These are phyloP conservation scores for Pelodiscus sinensis DNA, from an alignment of 2,113 vertebrate species.

Conservation along the genomic window DNA sequence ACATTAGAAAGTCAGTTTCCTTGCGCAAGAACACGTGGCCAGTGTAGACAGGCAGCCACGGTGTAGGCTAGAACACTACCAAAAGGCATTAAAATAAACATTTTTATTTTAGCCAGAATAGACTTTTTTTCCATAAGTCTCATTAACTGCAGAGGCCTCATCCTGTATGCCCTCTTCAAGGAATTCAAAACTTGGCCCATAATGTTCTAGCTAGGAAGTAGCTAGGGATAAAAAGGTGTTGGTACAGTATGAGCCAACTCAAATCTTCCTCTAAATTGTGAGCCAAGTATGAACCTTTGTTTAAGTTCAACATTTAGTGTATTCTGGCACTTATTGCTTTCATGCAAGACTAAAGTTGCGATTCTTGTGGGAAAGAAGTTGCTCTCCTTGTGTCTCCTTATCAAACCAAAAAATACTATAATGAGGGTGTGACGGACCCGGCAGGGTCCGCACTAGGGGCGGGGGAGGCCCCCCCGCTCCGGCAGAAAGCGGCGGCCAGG, in stretches of 20 bases:
- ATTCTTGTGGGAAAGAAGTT: neutral
- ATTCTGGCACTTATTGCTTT: neutral
- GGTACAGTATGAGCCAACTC: neutral
- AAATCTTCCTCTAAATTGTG: neutral
- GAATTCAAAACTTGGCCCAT: neutral
- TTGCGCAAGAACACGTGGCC: too few species aligned
- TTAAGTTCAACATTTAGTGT: neutral
- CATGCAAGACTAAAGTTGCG: neutral
- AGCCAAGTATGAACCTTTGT: neutral
- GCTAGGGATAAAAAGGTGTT: neutral
- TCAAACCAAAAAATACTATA: neutral
- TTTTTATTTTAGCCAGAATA: neutral
- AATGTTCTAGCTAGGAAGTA: neutral
- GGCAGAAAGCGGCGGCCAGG: too few species aligned
- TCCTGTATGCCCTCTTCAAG: neutral
- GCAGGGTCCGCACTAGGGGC: too few species aligned
- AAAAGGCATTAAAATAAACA: neutral
- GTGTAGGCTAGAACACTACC: neutral
- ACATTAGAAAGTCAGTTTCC: too few species aligned
- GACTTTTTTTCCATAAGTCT: neutral
- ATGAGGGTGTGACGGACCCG: too few species aligned
- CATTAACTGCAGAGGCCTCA: neutral
- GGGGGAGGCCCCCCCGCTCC: too few species aligned
- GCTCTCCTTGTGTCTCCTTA: neutral
- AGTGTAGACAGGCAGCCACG: neutral